Evolutionary conservation across 2,888 invertebrate genomes (phyloP).

Genomic region (Stenodera caucasica): DNA sequence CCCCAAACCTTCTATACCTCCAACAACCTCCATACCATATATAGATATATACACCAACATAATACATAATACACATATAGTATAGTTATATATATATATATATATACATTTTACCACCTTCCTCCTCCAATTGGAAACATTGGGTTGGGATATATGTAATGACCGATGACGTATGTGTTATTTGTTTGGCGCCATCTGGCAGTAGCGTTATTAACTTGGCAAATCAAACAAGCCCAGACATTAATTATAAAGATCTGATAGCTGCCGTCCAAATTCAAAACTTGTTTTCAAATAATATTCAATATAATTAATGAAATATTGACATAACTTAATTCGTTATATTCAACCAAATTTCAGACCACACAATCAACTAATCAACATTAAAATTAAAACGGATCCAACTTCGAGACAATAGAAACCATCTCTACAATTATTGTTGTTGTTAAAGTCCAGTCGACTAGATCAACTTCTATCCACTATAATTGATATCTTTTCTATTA

Average conservation of each 20-base stretch:
- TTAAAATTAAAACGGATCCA: too few species aligned
- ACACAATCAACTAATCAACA: too few species aligned
- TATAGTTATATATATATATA: slow-evolving; percentile 6
- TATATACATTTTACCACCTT: slow-evolving; percentile 21
- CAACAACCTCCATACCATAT: slow-evolving; percentile 5
- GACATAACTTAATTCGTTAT: neutral
- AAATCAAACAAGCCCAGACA: slow-evolving; percentile 59
- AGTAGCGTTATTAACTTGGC: slow-evolving; percentile 58
- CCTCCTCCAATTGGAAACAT: slow-evolving; percentile 22
- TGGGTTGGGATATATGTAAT: slow-evolving; percentile 47
- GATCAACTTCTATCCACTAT: too few species aligned
- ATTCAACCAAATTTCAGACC: too few species aligned
- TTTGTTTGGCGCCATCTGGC: slow-evolving; percentile 59
- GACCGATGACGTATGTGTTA: slow-evolving; percentile 58
- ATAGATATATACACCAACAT: neutral
- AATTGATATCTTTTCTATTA: too few species aligned
- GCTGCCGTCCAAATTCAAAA: slow-evolving; percentile 44
- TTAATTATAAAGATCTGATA: slow-evolving; percentile 55
- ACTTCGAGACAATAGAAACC: too few species aligned
- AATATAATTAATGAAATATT: neutral
- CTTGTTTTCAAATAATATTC: slow-evolving; percentile 38
- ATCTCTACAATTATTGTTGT: too few species aligned
- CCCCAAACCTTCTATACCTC: slow-evolving; percentile 11
- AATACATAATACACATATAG: neutral
- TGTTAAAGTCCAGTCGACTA: too few species aligned